Evolutionary conservation across 2,113 vertebrate genomes (phyloP), one percentile per base, ranked within the genome.

Genomic region (Xyrauchen texanus): DNA sequence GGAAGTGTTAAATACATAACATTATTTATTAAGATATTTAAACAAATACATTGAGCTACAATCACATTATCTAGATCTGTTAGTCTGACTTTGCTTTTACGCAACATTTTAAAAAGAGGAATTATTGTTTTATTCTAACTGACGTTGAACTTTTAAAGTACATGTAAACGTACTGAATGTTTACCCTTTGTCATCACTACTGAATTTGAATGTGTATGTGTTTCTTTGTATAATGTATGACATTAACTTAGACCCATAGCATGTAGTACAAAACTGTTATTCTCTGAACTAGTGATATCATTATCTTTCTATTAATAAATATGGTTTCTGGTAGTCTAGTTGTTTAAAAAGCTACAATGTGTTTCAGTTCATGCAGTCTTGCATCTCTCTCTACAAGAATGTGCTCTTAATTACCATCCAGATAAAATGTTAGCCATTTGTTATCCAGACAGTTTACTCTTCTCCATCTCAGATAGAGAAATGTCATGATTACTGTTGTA

Each of bases 341-440:
- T 34, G 21, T 34, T 34, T 34, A 47, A 12, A 47, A 60, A 72
- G 44, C 55, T 45, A 61, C 9, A 61, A 34, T 49, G 44, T 61
- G 58, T 61, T 47, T 73, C 60, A 61, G 57, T 46, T 73, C n/a
- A 9, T 2, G 53, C 53, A 16, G 42, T 15, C 53, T 55, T 67
- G 15, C 10, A 15, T 46, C 44, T 34, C 11, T 57, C 66, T 76
- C 3, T 6, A 15, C n/a, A 60, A 45, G 42, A 45, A 67, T 44
- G 10, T 42, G 8, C 52, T 65, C 6, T 76, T 84, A 84, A 87
- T 83, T 75, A 76, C 9, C 34, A 66, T 13, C 69, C 61, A 65
- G 81, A 79, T 77, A 3, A 85, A 64, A 60, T 76, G 73, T 73
- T 81, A 73, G 81, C 62, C 73, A 68, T 72, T 21, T 1, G 68